Percentiles rank a stretch among this genome's conserved stretches.
Conservation (phyloP, 2,113 vertebrate genomes). For the Neolamprologus modestus region DNA sequence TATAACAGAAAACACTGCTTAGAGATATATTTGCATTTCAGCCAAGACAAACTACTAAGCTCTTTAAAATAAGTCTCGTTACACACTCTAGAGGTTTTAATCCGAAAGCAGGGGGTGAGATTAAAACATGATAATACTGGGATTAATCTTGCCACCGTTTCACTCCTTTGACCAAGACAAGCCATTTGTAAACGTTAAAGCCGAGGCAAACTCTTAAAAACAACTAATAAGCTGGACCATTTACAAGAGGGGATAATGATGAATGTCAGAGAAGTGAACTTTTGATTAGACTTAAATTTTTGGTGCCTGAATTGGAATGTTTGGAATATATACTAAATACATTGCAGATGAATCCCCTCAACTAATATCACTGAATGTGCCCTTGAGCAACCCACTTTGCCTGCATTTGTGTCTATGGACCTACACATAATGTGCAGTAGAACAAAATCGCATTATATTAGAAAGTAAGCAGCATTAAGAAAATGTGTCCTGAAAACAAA, state of each 20-base stretch:
- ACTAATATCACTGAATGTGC: background rate
- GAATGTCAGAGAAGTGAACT: background rate
- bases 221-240: background rate
- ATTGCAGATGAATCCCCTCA: background rate
- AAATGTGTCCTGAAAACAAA: background rate
- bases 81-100: conserved; percentile 29
- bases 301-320: background rate
- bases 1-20: background rate
- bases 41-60: conserved; percentile 8
- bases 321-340: background rate
- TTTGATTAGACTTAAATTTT: background rate
- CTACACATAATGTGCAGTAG: background rate
- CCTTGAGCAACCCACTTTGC: background rate
- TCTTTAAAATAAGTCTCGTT: conserved; percentile 16
- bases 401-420: background rate
- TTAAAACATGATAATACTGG: conserved; percentile 29
- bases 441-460: background rate
- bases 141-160: conserved; percentile 38
- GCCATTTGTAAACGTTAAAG: background rate
- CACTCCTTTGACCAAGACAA: conserved; percentile 28
- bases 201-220: background rate
- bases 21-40: background rate
- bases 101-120: conserved; percentile 8
- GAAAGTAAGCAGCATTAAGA: background rate
- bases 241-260: background rate